Evolutionary conservation across 2,888 invertebrate genomes (phyloP).

Genomic region (Strigamia maritima): DNA sequence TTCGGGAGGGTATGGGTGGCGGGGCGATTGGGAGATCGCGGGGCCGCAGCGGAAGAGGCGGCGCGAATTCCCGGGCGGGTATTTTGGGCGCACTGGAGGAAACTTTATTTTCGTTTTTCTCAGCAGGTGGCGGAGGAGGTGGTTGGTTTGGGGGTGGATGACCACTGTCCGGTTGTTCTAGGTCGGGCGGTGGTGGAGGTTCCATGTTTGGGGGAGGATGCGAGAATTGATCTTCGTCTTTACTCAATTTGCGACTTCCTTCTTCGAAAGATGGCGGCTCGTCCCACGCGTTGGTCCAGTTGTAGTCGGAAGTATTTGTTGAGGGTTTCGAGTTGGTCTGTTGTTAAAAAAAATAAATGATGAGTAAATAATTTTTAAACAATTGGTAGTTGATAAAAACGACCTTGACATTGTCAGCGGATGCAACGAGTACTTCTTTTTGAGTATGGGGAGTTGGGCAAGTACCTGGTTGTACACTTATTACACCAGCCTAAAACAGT

Average conservation of each 20-base stretch:
- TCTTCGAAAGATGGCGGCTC: neutral
- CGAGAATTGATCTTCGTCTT: constrained; percentile 31
- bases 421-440: too few species aligned
- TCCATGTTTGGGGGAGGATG: constrained; percentile 43
- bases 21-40: constrained; percentile 37
- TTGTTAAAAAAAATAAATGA: neutral
- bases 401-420: too few species aligned
- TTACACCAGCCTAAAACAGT: too few species aligned
- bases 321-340: neutral
- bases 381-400: too few species aligned
- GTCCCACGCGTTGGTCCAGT: constrained; percentile 35
- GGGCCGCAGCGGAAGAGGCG: constrained; percentile 36
- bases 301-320: neutral
- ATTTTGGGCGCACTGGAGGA: constrained; percentile 29
- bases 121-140: constrained; percentile 41
- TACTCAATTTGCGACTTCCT: neutral
- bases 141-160: constrained; percentile 41
- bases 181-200: constrained; percentile 41
- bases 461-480: too few species aligned
- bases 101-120: neutral
- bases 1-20: constrained; percentile 42
- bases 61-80: constrained; percentile 36
- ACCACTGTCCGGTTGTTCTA: constrained; percentile 22
- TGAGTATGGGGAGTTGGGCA: too few species aligned
- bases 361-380: too few species aligned